Evolutionary conservation across 2,797 vertebrate genomes (phyloP).

Genomic region (Ataeniobius toweri): DNA sequence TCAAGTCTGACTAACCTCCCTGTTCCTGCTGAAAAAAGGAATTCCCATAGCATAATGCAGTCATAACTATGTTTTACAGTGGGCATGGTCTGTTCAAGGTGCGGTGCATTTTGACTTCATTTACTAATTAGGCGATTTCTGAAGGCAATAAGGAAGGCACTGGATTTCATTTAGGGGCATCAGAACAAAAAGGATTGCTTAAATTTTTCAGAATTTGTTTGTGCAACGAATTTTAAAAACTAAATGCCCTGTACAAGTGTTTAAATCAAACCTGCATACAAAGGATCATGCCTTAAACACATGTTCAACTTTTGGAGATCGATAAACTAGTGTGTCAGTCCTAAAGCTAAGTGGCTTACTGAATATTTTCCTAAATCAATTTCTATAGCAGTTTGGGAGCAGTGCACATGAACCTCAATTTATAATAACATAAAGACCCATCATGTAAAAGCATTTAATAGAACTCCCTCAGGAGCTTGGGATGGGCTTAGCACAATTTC

Average conservation of each 20-base stretch:
- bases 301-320: slow-evolving; percentile 73
- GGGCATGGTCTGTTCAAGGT: not conserved
- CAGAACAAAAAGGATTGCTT: not conserved
- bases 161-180: not conserved
- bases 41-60: not conserved
- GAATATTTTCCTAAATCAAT: slow-evolving; percentile 79
- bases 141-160: not conserved
- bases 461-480: slow-evolving; percentile 64
- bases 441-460: slow-evolving; percentile 68
- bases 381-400: slow-evolving; percentile 74
- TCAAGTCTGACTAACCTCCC: not conserved
- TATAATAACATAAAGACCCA: slow-evolving; percentile 75
- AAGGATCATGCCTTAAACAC: slow-evolving; percentile 24
- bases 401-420: slow-evolving; percentile 69
- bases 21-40: not conserved
- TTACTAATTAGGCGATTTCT: not conserved
- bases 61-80: not conserved
- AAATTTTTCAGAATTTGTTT: not conserved
- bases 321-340: slow-evolving; percentile 72
- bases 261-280: slow-evolving; percentile 22
- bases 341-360: slow-evolving; percentile 79
- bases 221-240: not conserved
- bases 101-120: not conserved
- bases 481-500: slow-evolving; percentile 68
- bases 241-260: slow-evolving; percentile 17